phyloP scores from a whole-genome alignment of 2,888 invertebrate genomes.

The Apocheima hispidaria region DNA sequence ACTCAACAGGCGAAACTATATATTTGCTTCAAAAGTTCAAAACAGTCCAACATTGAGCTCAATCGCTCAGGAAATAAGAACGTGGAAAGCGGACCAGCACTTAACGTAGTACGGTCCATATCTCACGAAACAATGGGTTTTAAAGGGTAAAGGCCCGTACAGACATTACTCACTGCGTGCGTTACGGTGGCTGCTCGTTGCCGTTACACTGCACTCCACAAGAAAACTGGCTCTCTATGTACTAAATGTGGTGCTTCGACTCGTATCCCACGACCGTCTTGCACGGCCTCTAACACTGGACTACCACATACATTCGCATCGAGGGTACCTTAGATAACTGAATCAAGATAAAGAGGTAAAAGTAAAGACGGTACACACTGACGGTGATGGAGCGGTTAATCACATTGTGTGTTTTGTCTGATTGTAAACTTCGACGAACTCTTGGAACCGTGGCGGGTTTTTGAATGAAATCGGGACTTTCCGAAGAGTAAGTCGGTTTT shows the following conservation, averaged over 20 bases:
- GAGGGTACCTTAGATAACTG: constrained; percentile 72
- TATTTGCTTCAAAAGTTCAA: background rate
- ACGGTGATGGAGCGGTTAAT: constrained; percentile 50
- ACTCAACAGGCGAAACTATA: constrained; percentile 24
- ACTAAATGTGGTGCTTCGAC: constrained; percentile 29
- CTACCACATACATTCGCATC: constrained; percentile 63
- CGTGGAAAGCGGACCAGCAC: constrained; percentile 32
- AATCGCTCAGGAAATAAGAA: constrained; percentile 32
- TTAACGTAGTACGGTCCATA: constrained; percentile 40
- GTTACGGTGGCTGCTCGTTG: constrained; percentile 44
- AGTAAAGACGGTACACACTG: constrained; percentile 59
- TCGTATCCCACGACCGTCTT: constrained; percentile 64
- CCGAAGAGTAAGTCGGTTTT: background rate
- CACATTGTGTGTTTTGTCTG: constrained; percentile 17
- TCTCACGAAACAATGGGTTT: constrained; percentile 44
- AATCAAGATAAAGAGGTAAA: constrained; percentile 80
- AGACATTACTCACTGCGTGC: constrained; percentile 37
- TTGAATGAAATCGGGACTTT: constrained; percentile 10
- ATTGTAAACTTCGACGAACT: constrained; percentile 11
- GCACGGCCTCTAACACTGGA: constrained; percentile 64
- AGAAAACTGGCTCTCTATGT: too few species aligned
- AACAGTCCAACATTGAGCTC: constrained; percentile 38
- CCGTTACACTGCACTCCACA: constrained; percentile 54
- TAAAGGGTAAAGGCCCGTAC: constrained; percentile 18
- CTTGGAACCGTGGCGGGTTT: background rate